phyloP scores from a whole-genome alignment of 2,888 invertebrate species.

The Branchipolynoe longqiensis region DNA sequence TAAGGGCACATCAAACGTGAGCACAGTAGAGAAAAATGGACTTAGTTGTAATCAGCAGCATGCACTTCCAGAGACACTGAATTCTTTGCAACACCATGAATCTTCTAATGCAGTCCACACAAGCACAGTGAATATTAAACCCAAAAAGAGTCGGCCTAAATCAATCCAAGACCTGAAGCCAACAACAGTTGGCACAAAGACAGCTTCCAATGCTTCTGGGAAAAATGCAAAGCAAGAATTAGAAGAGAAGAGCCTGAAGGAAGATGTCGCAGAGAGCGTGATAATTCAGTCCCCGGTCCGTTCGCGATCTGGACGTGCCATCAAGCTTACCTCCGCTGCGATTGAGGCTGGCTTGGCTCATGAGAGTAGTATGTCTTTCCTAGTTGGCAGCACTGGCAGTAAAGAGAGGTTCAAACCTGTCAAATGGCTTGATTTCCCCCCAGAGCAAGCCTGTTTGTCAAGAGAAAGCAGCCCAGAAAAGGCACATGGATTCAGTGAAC shows the following conservation, averaged over 20 bases:
- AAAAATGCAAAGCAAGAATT: not conserved
- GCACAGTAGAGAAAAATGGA: too few relatives aligned
- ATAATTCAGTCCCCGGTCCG: constrained; percentile 34
- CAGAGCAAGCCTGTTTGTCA: constrained; percentile 22
- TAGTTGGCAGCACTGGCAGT: not conserved
- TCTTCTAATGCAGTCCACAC: too few relatives aligned
- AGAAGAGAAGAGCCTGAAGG: not conserved
- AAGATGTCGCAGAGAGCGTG: not conserved
- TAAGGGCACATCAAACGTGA: too few relatives aligned
- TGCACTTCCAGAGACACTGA: too few relatives aligned
- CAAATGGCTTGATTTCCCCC: not conserved
- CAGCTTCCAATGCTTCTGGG: not conserved
- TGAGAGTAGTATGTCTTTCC: constrained; percentile 43
- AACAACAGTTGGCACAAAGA: not conserved
- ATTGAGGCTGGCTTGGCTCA: constrained; percentile 33
- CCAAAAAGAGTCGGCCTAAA: not conserved
- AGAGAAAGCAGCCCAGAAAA: constrained; percentile 23
- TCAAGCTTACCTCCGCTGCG: constrained; percentile 38
- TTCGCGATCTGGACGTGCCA: constrained; percentile 31
- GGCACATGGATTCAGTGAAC: not conserved
- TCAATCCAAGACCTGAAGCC: not conserved
- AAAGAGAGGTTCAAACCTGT: constrained; percentile 9
- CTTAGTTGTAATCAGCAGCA: too few relatives aligned
- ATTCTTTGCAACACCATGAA: too few relatives aligned
- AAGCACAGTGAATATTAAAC: not conserved